Percentiles rank a stretch among this genome's conserved stretches.
Conservation (phyloP, 2,888 invertebrate genomes). For the Ectobius pallidus region DNA sequence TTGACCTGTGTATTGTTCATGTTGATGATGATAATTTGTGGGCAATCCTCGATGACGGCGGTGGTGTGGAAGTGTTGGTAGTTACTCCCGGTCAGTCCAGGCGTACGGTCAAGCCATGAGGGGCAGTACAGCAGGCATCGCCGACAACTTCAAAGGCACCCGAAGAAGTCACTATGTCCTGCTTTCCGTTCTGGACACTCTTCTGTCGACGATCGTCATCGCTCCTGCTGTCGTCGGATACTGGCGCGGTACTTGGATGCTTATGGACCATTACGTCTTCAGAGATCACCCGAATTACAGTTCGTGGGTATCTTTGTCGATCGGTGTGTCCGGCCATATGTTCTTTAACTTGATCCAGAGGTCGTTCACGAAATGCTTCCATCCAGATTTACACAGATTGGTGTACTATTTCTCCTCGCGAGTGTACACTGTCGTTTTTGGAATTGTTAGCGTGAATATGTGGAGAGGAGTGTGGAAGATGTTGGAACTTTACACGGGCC, state of each 20-base stretch:
- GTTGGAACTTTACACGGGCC: slow-evolving; percentile 71
- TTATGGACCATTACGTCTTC: slow-evolving; percentile 75
- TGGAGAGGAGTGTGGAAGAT: slow-evolving; percentile 87
- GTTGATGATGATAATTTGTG: not conserved
- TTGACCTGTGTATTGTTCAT: not conserved
- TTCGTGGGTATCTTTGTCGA: slow-evolving; percentile 68
- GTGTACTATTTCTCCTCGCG: slow-evolving; percentile 74
- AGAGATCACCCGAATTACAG: slow-evolving; percentile 66
- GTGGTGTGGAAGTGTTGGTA: not conserved
- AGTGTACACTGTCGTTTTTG: slow-evolving; percentile 75
- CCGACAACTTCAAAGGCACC: slow-evolving; percentile 65
- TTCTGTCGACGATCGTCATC: slow-evolving; percentile 74
- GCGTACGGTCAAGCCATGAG: slow-evolving; percentile 56
- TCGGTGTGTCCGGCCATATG: slow-evolving; percentile 74
- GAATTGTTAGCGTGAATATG: slow-evolving; percentile 82
- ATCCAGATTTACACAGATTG: slow-evolving; percentile 72
- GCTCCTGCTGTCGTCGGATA: slow-evolving; percentile 84
- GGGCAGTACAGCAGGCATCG: slow-evolving; percentile 70
- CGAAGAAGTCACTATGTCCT: slow-evolving; percentile 60
- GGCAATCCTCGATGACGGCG: too few species aligned
- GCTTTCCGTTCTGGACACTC: slow-evolving; percentile 71
- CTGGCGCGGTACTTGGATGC: slow-evolving; percentile 86
- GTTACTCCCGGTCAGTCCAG: not conserved
- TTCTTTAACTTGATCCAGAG: slow-evolving; percentile 72
- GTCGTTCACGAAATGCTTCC: slow-evolving; percentile 60